phyloP scores from a whole-genome alignment of 2,888 invertebrate genomes.

The Tenthredo amoena region DNA sequence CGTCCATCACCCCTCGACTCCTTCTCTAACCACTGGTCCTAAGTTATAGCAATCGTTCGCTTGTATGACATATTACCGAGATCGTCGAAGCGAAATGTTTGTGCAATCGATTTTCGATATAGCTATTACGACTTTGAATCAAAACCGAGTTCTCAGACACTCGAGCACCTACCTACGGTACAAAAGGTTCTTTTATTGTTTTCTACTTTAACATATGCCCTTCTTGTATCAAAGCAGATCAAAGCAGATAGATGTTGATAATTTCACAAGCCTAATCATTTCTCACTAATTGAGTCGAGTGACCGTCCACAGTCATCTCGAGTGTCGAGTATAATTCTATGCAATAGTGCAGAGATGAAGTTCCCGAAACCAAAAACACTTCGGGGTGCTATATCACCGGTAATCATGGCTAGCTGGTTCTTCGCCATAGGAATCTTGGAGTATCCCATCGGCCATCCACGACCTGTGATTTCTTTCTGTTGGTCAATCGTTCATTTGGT shows the following conservation, averaged over 20 bases:
- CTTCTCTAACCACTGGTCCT: neutral
- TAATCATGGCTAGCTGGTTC: slow-evolving; percentile 51
- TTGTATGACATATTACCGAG: neutral
- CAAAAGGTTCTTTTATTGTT: neutral
- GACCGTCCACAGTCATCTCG: neutral
- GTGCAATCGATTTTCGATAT: neutral
- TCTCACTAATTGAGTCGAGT: neutral
- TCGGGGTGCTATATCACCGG: slow-evolving; percentile 52
- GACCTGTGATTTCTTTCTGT: neutral
- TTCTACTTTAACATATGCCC: neutral
- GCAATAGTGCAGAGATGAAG: slow-evolving; percentile 9
- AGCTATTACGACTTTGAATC: neutral
- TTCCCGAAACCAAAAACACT: slow-evolving; percentile 53
- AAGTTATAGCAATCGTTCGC: neutral
- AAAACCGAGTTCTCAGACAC: neutral
- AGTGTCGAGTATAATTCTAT: neutral
- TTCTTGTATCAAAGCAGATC: neutral
- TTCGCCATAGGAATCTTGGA: slow-evolving; percentile 57
- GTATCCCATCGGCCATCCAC: slow-evolving; percentile 46
- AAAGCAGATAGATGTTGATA: neutral
- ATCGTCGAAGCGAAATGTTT: slow-evolving; percentile 2
- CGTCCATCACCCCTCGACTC: neutral
- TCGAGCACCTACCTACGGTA: neutral
- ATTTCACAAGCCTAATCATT: neutral
- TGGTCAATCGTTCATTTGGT: slow-evolving; percentile 23